A percentile compares a stretch with the other conserved stretches of the same genome.
Conservation (phyloP, 2,888 invertebrate species). For the Drosophila hamatofila region DNA sequence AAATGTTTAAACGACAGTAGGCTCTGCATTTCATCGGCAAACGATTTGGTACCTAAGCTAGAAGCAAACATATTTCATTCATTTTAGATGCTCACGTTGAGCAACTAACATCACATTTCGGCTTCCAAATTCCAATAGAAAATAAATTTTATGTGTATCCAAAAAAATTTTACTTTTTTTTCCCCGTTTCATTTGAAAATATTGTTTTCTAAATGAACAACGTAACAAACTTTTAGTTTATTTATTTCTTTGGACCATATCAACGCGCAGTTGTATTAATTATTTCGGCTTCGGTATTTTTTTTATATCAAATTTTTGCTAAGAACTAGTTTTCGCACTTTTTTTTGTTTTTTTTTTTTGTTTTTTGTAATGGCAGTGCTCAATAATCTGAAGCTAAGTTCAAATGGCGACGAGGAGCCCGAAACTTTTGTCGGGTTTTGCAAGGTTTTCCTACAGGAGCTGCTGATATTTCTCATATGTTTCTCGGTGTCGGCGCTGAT, state of each 20-base stretch:
- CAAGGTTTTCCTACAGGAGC: slow-evolving; percentile 26
- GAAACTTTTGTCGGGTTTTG: slow-evolving; percentile 17
- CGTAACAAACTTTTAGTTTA: not conserved
- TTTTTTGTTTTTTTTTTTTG: not conserved
- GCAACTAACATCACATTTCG: slow-evolving; percentile 38
- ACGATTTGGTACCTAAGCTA: not conserved
- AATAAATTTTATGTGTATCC: not conserved
- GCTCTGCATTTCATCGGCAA: slow-evolving; percentile 27
- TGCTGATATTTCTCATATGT: slow-evolving; percentile 21
- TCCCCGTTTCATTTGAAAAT: not conserved
- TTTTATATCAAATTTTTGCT: not conserved
- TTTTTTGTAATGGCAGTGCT: not conserved
- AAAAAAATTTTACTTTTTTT: not conserved
- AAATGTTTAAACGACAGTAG: slow-evolving; percentile 44
- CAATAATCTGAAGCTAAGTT: slow-evolving; percentile 6
- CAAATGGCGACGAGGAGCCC: not conserved
- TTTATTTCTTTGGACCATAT: not conserved
- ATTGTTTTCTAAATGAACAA: not conserved
- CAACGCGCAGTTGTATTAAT: not conserved
- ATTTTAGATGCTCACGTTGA: slow-evolving; percentile 41
- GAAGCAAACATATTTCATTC: not conserved
- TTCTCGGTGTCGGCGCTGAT: slow-evolving; percentile 33
- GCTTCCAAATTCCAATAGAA: slow-evolving; percentile 30
- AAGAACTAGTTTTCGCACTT: not conserved
- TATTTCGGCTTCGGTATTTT: slow-evolving; percentile 23